A percentile compares a stretch with the other conserved stretches of the same genome.
phyloP scores from a whole-genome alignment of 2,888 invertebrate genomes.

The Hyposoter dolosus region DNA sequence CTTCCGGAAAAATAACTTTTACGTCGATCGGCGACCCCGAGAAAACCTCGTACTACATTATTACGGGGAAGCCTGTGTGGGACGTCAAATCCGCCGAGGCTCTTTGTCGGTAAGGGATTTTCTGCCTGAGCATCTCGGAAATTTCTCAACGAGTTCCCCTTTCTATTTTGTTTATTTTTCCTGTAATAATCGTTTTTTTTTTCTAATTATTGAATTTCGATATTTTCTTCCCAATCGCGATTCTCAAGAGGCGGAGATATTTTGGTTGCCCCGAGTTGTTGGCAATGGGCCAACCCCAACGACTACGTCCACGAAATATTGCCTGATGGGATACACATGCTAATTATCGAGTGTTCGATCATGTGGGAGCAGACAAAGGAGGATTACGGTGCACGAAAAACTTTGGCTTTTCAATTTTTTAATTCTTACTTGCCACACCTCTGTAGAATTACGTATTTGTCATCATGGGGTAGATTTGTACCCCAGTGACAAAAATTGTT shows the following conservation, averaged over 20 bases:
- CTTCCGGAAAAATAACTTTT: slow-evolving; percentile 87
- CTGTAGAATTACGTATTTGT: too few relatives aligned
- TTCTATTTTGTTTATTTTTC: not conserved
- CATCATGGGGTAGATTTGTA: too few relatives aligned
- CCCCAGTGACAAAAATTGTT: too few relatives aligned
- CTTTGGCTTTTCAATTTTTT: not conserved
- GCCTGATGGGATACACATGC: slow-evolving; percentile 86
- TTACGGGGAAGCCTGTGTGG: slow-evolving; percentile 88
- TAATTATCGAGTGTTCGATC: slow-evolving; percentile 77
- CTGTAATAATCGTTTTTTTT: not conserved
- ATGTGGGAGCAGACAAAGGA: slow-evolving; percentile 78
- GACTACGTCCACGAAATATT: slow-evolving; percentile 87
- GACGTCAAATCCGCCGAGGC: slow-evolving; percentile 85
- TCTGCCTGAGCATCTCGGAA: too few relatives aligned
- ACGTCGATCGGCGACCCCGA: slow-evolving; percentile 86
- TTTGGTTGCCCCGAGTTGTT: slow-evolving; percentile 87
- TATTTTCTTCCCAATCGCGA: slow-evolving; percentile 64
- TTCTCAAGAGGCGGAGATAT: slow-evolving; percentile 87
- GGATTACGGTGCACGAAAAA: slow-evolving; percentile 48
- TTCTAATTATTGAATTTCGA: not conserved
- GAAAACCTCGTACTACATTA: slow-evolving; percentile 86
- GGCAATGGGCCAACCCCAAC: slow-evolving; percentile 87
- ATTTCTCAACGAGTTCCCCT: too few relatives aligned
- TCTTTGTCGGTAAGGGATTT: slow-evolving; percentile 76
- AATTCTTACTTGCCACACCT: too few relatives aligned